A percentile compares a stretch with the other conserved stretches of the same genome.
Conservation (phyloP, 2,797 vertebrate species). For the Myiothlypis chrysogaster region DNA sequence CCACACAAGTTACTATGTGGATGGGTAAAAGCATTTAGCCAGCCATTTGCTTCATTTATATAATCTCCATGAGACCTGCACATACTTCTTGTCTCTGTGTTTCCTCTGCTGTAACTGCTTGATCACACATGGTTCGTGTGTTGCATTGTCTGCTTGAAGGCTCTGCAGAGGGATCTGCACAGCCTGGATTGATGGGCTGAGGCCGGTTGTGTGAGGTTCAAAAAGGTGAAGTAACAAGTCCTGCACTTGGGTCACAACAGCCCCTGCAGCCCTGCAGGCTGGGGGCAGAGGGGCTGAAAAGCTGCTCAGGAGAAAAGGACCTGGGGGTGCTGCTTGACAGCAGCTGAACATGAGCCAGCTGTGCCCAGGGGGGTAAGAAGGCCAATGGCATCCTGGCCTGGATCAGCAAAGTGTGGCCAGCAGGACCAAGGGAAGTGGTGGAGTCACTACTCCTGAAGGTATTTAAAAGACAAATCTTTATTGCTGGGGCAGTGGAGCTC, state of each 20-base stretch:
- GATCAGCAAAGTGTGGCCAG: not conserved
- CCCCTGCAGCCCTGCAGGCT: not conserved
- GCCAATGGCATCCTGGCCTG: not conserved
- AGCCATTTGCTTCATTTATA: not conserved
- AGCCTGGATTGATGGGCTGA: not conserved
- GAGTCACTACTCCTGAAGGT: not conserved
- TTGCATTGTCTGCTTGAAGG: not conserved
- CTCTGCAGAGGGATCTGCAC: not conserved
- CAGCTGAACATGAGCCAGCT: not conserved
- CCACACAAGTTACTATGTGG: not conserved
- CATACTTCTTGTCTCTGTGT: not conserved
- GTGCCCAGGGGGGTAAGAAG: not conserved
- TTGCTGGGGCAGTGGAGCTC: not conserved
- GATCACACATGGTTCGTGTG: not conserved
- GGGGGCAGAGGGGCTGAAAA: not conserved
- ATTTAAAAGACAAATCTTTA: not conserved
- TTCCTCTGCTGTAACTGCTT: not conserved
- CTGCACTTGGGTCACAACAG: not conserved
- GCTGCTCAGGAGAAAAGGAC: not conserved
- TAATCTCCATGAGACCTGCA: not conserved
- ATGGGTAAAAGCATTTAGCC: not conserved
- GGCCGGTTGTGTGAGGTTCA: not conserved
- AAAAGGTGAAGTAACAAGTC: not conserved
- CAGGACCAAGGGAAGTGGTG: not conserved
- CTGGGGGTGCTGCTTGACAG: accelerated